Percentiles rank a stretch among this genome's conserved stretches.
Evolutionary conservation across 2,113 vertebrate genomes (phyloP).

Genomic region (Gopherus flavomarginatus): DNA sequence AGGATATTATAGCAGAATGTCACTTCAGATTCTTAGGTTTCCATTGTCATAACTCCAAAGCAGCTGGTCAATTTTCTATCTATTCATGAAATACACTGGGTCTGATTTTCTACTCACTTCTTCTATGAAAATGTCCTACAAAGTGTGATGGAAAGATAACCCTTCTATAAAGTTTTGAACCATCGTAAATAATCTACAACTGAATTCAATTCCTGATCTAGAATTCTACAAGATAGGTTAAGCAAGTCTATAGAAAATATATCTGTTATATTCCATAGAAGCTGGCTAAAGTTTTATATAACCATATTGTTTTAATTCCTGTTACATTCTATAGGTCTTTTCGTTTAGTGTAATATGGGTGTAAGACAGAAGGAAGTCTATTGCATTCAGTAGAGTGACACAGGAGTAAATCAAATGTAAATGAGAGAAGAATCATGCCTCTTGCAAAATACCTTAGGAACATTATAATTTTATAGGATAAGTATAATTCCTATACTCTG

Average conservation of each 20-base stretch:
- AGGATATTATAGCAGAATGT: neutral
- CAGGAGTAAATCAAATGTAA: neutral
- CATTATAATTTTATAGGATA: neutral
- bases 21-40: neutral
- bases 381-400: neutral
- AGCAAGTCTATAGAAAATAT: neutral
- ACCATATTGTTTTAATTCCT: neutral
- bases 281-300: neutral
- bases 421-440: neutral
- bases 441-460: neutral
- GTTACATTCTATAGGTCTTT: neutral
- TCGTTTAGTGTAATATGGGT: neutral
- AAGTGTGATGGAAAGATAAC: neutral
- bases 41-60: neutral
- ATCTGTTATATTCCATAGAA: neutral
- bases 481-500: neutral
- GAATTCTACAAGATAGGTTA: neutral
- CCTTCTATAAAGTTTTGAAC: neutral
- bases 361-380: neutral
- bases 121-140: neutral
- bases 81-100: neutral
- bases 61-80: neutral
- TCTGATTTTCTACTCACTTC: neutral
- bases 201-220: neutral
- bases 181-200: fast-evolving